These are phyloP conservation scores for Hirtodrosophila alboralis DNA, from an alignment of 2,888 invertebrate species.

Conservation along the genomic window DNA sequence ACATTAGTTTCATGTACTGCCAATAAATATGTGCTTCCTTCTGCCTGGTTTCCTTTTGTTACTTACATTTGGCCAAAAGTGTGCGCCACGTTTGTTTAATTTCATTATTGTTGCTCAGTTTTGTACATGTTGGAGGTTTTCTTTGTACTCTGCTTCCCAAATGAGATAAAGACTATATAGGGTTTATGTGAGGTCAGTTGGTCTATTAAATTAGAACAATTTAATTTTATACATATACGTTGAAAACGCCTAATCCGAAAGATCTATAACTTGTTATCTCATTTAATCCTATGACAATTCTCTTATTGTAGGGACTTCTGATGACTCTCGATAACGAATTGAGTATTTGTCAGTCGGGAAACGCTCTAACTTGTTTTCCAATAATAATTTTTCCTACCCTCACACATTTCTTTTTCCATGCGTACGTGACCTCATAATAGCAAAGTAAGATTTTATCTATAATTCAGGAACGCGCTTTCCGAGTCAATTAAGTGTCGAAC, in stretches of 20 bases:
- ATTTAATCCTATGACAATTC: no score
- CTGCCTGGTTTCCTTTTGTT: constrained; percentile 25
- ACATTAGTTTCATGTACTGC: constrained; percentile 70
- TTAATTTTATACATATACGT: no score
- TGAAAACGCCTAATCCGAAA: no score
- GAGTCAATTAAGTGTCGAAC: constrained; percentile 38
- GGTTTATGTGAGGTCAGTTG: no score
- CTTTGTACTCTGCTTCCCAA: no score
- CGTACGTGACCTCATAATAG: constrained; percentile 79
- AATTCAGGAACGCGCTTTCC: constrained; percentile 66
- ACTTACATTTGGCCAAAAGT: constrained; percentile 61
- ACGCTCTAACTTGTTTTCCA: constrained; percentile 9
- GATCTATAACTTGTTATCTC: no score
- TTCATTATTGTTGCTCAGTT: constrained; percentile 70
- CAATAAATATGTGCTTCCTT: constrained; percentile 72
- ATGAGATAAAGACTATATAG: no score
- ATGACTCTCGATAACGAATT: no score
- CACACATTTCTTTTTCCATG: constrained; percentile 27
- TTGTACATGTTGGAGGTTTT: constrained; percentile 3
- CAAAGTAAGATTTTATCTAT: constrained; percentile 77
- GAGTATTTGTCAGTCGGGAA: no score
- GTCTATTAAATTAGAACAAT: no score
- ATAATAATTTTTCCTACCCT: background rate
- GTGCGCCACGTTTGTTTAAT: constrained; percentile 73
- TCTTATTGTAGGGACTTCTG: no score